A percentile compares a stretch with the other conserved stretches of the same genome.
phyloP scores from a whole-genome alignment of 2,888 invertebrate species.

The Tenthredo notha region DNA sequence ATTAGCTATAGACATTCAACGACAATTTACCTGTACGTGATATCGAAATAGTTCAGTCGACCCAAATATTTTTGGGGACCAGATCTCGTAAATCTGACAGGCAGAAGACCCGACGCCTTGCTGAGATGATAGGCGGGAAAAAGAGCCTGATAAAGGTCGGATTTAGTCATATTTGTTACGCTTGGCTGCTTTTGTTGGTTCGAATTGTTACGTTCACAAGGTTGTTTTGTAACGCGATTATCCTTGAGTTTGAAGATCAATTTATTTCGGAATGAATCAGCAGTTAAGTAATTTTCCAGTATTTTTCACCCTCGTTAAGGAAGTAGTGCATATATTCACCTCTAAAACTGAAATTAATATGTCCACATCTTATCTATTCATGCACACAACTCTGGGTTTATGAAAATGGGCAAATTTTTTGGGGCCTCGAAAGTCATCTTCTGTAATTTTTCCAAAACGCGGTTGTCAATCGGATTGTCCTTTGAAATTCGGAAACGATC shows the following conservation, averaged over 20 bases:
- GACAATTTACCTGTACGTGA: constrained; percentile 70
- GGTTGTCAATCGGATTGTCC: too few species aligned
- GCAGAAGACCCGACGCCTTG: constrained; percentile 71
- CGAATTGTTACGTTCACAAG: neutral
- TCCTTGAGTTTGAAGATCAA: neutral
- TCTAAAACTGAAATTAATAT: too few species aligned
- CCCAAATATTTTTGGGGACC: constrained; percentile 66
- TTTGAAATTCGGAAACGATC: too few species aligned
- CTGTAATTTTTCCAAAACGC: too few species aligned
- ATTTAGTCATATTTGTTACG: constrained; percentile 60
- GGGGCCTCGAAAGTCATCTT: too few species aligned
- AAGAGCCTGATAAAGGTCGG: constrained; percentile 70
- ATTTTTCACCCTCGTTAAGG: neutral
- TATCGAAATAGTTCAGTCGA: constrained; percentile 59
- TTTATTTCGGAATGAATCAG: neutral
- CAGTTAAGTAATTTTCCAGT: neutral
- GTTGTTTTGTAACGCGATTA: constrained; percentile 18
- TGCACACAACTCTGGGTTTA: too few species aligned
- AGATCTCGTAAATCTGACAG: constrained; percentile 67
- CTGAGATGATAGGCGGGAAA: constrained; percentile 73
- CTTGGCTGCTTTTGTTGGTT: constrained; percentile 39
- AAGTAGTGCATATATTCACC: too few species aligned
- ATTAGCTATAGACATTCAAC: neutral
- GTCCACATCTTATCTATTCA: too few species aligned
- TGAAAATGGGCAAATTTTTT: too few species aligned